Conservation (phyloP, 1,140 invertebrate genomes). For the Vanessa atalanta region DNA sequence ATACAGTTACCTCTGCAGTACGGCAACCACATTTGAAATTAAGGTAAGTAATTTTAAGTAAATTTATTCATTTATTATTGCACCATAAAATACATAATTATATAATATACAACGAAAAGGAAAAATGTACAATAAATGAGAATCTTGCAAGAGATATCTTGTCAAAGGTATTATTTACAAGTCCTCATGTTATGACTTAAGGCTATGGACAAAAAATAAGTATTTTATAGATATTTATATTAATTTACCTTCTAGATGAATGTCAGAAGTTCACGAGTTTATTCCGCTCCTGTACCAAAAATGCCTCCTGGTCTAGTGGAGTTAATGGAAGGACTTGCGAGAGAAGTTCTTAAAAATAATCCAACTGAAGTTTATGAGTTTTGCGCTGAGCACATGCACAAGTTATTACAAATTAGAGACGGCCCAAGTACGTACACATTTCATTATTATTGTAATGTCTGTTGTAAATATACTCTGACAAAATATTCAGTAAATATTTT, state of each 20-base stretch:
- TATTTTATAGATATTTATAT: too few relatives aligned
- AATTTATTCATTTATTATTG: background rate
- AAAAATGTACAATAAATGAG: too few relatives aligned
- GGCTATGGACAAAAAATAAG: too few relatives aligned
- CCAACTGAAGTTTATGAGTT: constrained; percentile 71
- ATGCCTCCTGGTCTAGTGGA: constrained; percentile 79
- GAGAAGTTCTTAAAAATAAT: constrained; percentile 77
- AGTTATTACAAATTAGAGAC: constrained; percentile 32
- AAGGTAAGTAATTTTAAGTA: background rate
- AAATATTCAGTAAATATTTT: too few relatives aligned
- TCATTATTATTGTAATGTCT: background rate
- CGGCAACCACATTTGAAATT: background rate
- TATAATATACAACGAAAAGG: too few relatives aligned
- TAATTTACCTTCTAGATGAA: constrained; percentile 36
- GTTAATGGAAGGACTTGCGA: constrained; percentile 80
- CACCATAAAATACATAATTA: background rate
- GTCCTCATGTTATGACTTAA: too few relatives aligned
- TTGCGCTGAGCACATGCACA: constrained; percentile 29
- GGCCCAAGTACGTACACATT: constrained; percentile 28
- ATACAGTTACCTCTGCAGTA: background rate
- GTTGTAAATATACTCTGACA: too few relatives aligned
- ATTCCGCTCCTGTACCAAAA: constrained; percentile 62
- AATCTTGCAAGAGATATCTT: too few relatives aligned
- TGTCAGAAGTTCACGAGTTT: constrained; percentile 50
- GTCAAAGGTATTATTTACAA: too few relatives aligned